Evolutionary conservation across 2,113 vertebrate species (phyloP).

Genomic region (Ctenodactylus gundi): DNA sequence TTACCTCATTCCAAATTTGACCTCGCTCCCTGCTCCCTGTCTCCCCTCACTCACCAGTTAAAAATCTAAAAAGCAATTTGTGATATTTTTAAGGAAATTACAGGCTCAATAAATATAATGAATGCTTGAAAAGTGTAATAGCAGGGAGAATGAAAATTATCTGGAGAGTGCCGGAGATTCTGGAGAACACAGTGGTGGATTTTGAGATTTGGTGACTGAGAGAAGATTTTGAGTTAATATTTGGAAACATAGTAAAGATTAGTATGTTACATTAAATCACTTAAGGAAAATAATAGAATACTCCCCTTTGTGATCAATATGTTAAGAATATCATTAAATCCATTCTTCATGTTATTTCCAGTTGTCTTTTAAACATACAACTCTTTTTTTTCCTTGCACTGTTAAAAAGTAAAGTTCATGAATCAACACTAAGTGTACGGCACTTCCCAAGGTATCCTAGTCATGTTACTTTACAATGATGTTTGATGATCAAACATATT

Average conservation of each 20-base stretch:
- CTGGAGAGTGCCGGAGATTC: not conserved
- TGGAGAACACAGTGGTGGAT: not conserved
- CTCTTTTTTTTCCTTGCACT: not conserved
- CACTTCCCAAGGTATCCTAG: not conserved
- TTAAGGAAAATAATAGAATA: not conserved
- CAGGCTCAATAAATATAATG: not conserved
- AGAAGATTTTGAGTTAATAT: not conserved
- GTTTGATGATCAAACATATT: not conserved
- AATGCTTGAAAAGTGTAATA: not conserved
- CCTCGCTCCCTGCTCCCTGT: not conserved
- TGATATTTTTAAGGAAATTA: not conserved
- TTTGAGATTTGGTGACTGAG: not conserved
- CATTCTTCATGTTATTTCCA: not conserved
- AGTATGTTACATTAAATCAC: not conserved
- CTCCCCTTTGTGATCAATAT: not conserved
- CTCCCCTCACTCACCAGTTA: not conserved
- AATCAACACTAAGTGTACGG: not conserved
- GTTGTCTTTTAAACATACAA: not conserved
- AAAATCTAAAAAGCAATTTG: not conserved
- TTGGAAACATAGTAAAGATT: not conserved
- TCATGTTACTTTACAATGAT: not conserved
- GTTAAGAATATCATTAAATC: not conserved
- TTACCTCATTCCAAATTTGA: not conserved
- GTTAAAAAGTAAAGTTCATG: not conserved
- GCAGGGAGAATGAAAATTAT: not conserved